Evolutionary conservation across 1,140 invertebrate genomes (phyloP), one percentile per base, ranked within the genome.

Genomic region (Drosophila busckii): DNA sequence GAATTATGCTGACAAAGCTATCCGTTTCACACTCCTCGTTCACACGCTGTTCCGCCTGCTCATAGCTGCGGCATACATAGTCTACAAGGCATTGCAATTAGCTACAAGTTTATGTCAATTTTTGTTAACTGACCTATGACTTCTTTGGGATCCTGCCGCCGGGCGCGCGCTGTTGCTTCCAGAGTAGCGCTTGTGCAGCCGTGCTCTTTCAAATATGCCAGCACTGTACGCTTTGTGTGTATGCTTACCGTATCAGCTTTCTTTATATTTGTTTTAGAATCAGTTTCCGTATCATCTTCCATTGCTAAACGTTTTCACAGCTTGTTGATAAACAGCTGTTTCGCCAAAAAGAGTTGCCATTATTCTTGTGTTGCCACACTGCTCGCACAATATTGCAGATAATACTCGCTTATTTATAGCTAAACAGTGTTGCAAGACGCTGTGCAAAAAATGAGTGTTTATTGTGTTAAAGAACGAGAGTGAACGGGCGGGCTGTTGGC

Each of bases 1-100:
- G 32, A 37, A 50, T 67, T 2, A 84, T 80, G 34, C 70, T 78
- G 28, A 29, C 61, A 5, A 85, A 32, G n/a, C 68, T 62, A 0
- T 68, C 34, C 5, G 76, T 85, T 12, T 75, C 48, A n/a, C 54
- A 75, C 7, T 80, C 69, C 3, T 53, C 44, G 13, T 44, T 35
- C 0, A 83, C 48, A 16, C 31, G 42, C 7, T 15, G 3, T 19
- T 64, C 38, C 0, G 65, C 52, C 16, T 48, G 15, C 4, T 20
- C 22, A n/a, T 16, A 49, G 9, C 31, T 50, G 4, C 29, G 13
- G 6, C 45, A 25, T 15, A 83, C 16, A 4, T 62, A 76, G n/a
- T 69, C 75, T 82, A 8, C 0, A n/a, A 3, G 10, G 3, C 3
- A 28, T 1, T 9, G 13, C 0, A 17, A 5, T 16, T 17, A 12